These are phyloP conservation scores for Plectropomus leopardus DNA, from an alignment of 2,113 vertebrate species.

Conservation along the genomic window DNA sequence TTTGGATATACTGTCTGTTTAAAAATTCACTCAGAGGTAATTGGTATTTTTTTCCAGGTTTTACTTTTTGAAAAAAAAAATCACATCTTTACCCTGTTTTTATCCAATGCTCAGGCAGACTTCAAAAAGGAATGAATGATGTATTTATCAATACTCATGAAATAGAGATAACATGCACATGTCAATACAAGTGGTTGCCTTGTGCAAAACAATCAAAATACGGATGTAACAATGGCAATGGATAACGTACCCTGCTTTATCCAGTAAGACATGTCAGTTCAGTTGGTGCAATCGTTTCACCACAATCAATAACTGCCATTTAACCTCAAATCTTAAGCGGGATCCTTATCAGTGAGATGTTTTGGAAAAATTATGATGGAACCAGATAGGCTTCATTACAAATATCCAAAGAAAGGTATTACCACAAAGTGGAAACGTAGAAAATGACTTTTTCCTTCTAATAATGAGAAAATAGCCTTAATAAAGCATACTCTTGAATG, in stretches of 20 bases:
- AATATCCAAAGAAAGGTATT: conserved; percentile 35
- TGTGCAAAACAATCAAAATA: conserved; percentile 57
- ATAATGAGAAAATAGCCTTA: conserved; percentile 40
- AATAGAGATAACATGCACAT: conserved; percentile 47
- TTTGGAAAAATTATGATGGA: conserved; percentile 35
- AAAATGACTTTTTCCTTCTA: conserved; percentile 22
- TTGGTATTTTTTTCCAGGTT: conserved; percentile 52
- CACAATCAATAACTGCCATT: conserved; percentile 71
- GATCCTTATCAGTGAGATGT: conserved; percentile 22
- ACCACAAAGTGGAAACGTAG: conserved; percentile 19
- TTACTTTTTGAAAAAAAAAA: background rate
- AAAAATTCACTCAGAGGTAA: conserved; percentile 56
- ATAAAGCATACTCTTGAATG: conserved; percentile 17
- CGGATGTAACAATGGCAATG: conserved; percentile 26
- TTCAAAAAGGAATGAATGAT: conserved; percentile 32
- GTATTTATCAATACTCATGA: conserved; percentile 41
- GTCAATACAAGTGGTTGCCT: conserved; percentile 47
- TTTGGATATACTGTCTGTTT: conserved; percentile 64
- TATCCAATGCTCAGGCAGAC: conserved; percentile 2
- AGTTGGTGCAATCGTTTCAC: conserved; percentile 45
- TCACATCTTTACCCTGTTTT: conserved; percentile 32
- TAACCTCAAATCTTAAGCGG: conserved; percentile 57
- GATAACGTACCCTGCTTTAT: conserved; percentile 46
- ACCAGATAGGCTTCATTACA: conserved; percentile 27
- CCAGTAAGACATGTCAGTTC: conserved; percentile 25